A percentile compares a stretch with the other conserved stretches of the same genome.
phyloP scores from a whole-genome alignment of 2,113 vertebrate species.

The Natator depressus region DNA sequence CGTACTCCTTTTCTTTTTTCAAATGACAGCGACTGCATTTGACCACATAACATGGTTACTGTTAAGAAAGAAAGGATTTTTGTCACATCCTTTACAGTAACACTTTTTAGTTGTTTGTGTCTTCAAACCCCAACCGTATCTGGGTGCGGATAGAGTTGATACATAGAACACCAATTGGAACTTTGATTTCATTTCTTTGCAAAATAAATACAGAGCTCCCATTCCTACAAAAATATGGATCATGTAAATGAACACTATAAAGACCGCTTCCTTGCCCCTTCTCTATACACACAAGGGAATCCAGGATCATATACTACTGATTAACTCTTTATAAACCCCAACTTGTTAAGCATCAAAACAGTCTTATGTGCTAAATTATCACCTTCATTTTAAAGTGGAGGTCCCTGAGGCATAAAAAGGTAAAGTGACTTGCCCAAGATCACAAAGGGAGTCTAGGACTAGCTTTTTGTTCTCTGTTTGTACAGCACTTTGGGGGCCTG shows the following conservation, averaged over 20 bases:
- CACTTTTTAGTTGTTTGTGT: background rate
- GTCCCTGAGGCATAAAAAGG: background rate
- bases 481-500: too few species aligned
- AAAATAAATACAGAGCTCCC: background rate
- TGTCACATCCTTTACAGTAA: background rate
- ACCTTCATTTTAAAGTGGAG: background rate
- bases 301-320: background rate
- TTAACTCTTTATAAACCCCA: background rate
- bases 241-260: background rate
- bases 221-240: background rate
- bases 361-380: background rate
- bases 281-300: background rate
- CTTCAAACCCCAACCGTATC: background rate
- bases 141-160: background rate
- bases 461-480: background rate
- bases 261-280: background rate
- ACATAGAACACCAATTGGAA: too few species aligned
- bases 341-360: background rate
- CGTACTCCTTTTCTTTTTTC: background rate
- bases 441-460: background rate
- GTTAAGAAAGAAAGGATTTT: background rate
- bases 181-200: background rate
- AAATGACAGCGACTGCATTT: background rate
- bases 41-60: background rate
- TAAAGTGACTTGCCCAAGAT: background rate